Conservation (phyloP, 2,797 vertebrate species). For the Periparus ater region DNA sequence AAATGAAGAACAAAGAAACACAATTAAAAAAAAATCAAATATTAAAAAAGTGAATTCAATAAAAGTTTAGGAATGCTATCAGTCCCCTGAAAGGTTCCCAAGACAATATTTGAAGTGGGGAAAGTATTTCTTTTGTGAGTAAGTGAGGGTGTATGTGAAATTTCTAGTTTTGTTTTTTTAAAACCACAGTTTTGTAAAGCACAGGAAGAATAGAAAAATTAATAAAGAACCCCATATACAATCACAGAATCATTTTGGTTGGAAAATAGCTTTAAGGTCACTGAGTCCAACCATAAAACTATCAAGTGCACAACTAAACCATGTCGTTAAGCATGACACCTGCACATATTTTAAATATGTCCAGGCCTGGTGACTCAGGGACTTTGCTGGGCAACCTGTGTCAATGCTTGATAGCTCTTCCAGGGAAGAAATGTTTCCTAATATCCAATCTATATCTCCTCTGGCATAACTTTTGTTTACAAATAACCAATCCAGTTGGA, state of each 20-base stretch:
- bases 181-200: background rate
- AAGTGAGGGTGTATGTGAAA: rapidly evolving
- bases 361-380: background rate
- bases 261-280: background rate
- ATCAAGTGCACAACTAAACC: background rate
- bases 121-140: rapidly evolving
- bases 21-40: background rate
- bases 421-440: background rate
- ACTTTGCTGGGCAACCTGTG: background rate
- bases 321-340: background rate
- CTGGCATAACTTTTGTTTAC: background rate
- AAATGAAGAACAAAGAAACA: background rate
- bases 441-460: background rate
- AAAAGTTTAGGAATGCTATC: background rate
- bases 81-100: background rate
- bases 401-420: background rate
- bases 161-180: background rate
- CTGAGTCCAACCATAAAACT: background rate
- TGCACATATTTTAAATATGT: background rate
- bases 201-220: background rate
- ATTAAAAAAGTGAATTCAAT: background rate
- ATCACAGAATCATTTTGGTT: background rate
- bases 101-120: rapidly evolving
- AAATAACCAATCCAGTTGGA: rapidly evolving
- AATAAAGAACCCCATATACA: background rate